These are phyloP conservation scores for Pseudochirops corinnae DNA, from an alignment of 2,797 vertebrate genomes.

Conservation along the genomic window DNA sequence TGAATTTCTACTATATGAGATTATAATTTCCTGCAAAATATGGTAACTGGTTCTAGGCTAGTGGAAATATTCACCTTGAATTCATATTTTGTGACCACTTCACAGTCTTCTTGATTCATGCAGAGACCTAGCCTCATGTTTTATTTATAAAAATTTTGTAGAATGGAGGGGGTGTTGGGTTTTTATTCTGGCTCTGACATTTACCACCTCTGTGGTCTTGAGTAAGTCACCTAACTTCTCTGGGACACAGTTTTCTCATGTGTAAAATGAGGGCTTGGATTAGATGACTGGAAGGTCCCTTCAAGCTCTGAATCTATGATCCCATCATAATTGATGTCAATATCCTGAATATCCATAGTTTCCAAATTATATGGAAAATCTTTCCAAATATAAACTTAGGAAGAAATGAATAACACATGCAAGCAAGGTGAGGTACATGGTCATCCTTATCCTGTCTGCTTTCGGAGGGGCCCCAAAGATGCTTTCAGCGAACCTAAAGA, in stretches of 20 bases:
- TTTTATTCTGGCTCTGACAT: background rate
- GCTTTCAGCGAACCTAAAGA: background rate
- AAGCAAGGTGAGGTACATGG: background rate
- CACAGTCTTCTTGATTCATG: background rate
- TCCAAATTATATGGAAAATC: background rate
- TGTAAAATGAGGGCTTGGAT: background rate
- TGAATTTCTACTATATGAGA: background rate
- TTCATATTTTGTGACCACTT: background rate
- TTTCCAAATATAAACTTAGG: background rate
- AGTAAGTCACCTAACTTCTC: background rate
- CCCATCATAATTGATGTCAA: background rate
- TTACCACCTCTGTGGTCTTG: background rate
- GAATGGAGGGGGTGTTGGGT: background rate
- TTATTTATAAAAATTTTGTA: background rate
- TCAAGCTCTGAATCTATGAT: background rate
- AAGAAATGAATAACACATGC: background rate
- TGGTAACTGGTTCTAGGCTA: background rate
- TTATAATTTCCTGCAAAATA: background rate
- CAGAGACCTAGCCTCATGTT: background rate
- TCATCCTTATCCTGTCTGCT: background rate
- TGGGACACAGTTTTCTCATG: background rate
- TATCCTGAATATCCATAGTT: background rate
- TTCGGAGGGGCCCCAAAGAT: background rate
- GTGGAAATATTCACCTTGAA: background rate
- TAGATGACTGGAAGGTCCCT: background rate